Evolutionary conservation across 2,113 vertebrate species (phyloP).

Genomic region (Coregonus clupeaformis): DNA sequence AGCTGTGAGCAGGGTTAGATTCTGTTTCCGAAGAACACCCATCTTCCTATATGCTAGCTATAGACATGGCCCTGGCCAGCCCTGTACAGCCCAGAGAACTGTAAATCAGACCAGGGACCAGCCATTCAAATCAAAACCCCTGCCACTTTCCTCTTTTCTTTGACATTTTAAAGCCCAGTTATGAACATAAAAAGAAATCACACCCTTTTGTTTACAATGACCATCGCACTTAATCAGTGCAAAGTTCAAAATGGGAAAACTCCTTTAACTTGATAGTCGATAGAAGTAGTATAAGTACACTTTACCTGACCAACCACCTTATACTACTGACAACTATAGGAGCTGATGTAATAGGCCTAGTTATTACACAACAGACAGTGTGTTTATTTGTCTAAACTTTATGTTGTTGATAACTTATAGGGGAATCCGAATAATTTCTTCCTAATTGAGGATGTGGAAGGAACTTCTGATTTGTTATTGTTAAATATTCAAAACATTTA

Average conservation of each 20-base stretch:
- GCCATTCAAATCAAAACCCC: neutral
- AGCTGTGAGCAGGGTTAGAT: constrained; percentile 45
- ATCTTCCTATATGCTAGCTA: constrained; percentile 29
- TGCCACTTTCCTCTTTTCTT: too few relatives aligned
- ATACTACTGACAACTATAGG: neutral
- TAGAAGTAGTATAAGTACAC: neutral
- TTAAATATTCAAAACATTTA: constrained; percentile 35
- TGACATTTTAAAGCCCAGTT: neutral
- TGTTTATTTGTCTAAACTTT: constrained; percentile 50
- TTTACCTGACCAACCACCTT: neutral
- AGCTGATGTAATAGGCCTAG: constrained; percentile 6
- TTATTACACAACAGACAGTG: constrained; percentile 5
- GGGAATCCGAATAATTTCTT: constrained; percentile 48
- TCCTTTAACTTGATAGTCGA: too few relatives aligned
- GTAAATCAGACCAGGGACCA: constrained; percentile 1
- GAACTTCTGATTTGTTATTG: constrained; percentile 26
- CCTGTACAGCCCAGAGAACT: too few relatives aligned
- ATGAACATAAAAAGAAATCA: too few relatives aligned
- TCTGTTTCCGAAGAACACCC: constrained; percentile 59
- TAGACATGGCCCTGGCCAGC: constrained; percentile 2
- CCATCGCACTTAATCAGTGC: too few relatives aligned
- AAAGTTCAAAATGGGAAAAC: too few relatives aligned
- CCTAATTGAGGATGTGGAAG: neutral
- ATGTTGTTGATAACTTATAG: constrained; percentile 58
- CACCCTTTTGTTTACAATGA: too few relatives aligned